Conservation (phyloP, 92 coral and sea anemone species). For the Phymanthus crucifer region DNA sequence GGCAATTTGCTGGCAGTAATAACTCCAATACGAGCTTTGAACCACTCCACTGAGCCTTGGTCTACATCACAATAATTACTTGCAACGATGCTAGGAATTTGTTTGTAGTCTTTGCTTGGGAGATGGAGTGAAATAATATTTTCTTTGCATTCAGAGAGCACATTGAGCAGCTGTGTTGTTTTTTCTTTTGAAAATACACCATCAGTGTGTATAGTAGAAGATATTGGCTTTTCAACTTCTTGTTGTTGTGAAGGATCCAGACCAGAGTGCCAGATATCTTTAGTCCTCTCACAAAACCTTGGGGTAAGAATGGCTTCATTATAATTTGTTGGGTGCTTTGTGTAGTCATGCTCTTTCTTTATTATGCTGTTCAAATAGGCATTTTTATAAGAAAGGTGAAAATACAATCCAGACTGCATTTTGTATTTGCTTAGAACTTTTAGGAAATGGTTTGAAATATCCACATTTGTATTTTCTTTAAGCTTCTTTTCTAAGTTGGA, state of each 20-base stretch:
- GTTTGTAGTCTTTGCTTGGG: conserved; percentile 13
- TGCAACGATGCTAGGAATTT: neutral
- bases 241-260: conserved; percentile 13
- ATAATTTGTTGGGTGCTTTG: conserved; percentile 32
- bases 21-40: neutral
- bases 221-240: conserved; percentile 6
- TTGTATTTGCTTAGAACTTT: conserved; percentile 28
- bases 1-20: conserved; percentile 37
- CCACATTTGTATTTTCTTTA: conserved; percentile 4
- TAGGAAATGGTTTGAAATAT: conserved; percentile 31
- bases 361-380: conserved; percentile 14
- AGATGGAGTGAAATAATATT: conserved; percentile 33
- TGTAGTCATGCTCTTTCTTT: conserved; percentile 18
- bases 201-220: conserved; percentile 18
- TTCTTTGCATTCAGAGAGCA: conserved; percentile 18
- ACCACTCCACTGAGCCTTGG: conserved; percentile 33
- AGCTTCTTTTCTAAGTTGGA: conserved; percentile 26
- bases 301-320: conserved; percentile 44
- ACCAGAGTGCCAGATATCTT: conserved; percentile 50
- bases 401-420: conserved; percentile 22
- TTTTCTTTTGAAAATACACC: conserved; percentile 31
- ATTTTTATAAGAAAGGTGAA: conserved; percentile 18
- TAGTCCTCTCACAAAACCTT: conserved; percentile 30
- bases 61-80: conserved; percentile 22
- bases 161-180: conserved; percentile 30